phyloP scores from a whole-genome alignment of 2,113 vertebrate genomes.

The Nothobranchius furzeri region DNA sequence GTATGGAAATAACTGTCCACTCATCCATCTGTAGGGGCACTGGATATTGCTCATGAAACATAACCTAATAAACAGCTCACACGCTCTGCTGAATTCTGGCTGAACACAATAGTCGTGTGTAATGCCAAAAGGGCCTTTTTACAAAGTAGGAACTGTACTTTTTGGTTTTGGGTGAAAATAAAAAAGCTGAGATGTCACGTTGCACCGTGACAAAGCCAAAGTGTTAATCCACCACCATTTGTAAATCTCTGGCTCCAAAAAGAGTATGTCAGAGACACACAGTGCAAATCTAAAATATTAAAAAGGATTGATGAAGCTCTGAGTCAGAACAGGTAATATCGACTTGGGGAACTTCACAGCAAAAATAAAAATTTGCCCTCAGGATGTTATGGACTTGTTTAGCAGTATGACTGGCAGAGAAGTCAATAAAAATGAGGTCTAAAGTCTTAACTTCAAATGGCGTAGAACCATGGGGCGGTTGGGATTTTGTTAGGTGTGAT shows the following conservation, averaged over 20 bases:
- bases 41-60: neutral
- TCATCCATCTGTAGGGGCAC: neutral
- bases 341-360: neutral
- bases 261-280: constrained; percentile 3
- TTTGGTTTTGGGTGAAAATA: neutral
- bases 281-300: neutral
- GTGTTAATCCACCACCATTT: neutral
- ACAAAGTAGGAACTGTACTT: neutral
- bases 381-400: neutral
- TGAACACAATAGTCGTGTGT: neutral
- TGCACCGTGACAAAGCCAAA: constrained; percentile 21
- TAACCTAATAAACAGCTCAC: neutral
- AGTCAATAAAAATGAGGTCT: constrained; percentile 2
- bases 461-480: neutral
- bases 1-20: neutral
- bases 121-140: neutral
- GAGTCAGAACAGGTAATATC: neutral
- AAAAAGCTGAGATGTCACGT: constrained; percentile 4
- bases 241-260: constrained; percentile 12
- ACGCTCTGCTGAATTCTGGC: neutral
- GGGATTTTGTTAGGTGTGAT: constrained; percentile 9
- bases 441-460: neutral
- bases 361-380: neutral
- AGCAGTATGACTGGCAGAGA: neutral
- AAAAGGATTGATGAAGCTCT: constrained; percentile 5